A percentile compares a stretch with the other conserved stretches of the same genome.
These are phyloP conservation scores for Morphnarchus princeps DNA, from an alignment of 2,113 vertebrate genomes.

Conservation along the genomic window DNA sequence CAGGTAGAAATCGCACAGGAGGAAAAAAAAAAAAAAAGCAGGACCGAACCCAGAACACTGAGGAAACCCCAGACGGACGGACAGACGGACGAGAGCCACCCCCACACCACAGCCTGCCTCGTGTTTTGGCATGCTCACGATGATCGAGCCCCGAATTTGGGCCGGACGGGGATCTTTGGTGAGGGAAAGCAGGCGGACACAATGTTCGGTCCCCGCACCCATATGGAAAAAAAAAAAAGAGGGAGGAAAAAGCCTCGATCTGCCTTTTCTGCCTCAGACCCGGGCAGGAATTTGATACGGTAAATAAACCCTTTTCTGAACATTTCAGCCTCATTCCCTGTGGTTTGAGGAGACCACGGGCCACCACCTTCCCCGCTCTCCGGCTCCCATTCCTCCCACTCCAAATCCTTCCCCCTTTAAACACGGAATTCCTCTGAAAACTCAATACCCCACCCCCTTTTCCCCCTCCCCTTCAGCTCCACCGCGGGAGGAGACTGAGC, in stretches of 20 bases:
- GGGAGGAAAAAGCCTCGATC: not conserved
- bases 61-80: not conserved
- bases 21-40: not conserved
- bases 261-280: not conserved
- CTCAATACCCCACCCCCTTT: not conserved
- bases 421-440: not conserved
- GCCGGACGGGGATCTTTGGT: not conserved
- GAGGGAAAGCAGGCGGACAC: not conserved
- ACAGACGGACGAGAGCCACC: not conserved
- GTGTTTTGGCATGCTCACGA: rapidly evolving
- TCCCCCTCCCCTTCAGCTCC: too few species aligned
- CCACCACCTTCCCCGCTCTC: not conserved
- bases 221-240: not conserved
- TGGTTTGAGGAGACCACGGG: not conserved
- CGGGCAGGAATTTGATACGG: not conserved
- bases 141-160: not conserved
- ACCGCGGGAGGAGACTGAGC: not conserved
- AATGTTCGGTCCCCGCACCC: not conserved
- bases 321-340: not conserved
- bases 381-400: rapidly evolving
- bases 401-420: not conserved
- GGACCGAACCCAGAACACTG: not conserved
- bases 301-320: not conserved
- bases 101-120: not conserved
- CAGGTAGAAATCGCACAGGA: rapidly evolving